Evolutionary conservation across 2,888 invertebrate species (phyloP), one percentile per base, ranked within the genome.

Genomic region (Torymus tubicola): DNA sequence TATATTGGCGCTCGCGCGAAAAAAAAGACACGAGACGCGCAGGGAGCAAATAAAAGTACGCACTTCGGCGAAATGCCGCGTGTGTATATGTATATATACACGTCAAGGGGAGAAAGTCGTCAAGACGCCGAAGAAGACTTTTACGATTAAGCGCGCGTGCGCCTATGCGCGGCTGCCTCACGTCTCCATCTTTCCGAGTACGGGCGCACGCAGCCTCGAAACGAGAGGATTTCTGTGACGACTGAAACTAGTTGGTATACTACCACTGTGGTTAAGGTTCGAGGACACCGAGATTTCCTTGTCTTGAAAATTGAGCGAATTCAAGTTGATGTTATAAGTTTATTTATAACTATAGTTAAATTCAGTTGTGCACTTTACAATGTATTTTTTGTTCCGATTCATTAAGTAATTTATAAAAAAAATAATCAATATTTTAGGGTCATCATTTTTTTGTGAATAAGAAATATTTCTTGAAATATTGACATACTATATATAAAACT

Each of bases 31-130:
- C 2, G 31, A 21, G 52, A 24, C 21, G n/a, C 1, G 52, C 52
- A 64, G 50, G 55, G 24, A 16, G 58, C 53, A n/a, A 71, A 64
- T 71, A 78, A 78, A 78, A 78, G 78, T 65, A 71, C 70, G 63
- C 69, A 76, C 69, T 69, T 13, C 57, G 70, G 63, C 42, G 78
- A 78, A 78, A 78, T 65, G 78, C 71, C 65, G 68, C 70, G 42
- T 53, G 13, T 63, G 50, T 74, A n/a, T 24, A 58, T n/a, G 42
- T 16, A n/a, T 42, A 58, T 16, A n/a, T 18, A 58, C 4, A 42
- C 12, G 18, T 8, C 55, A 24, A 11, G 21, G 21, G 75, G 4
- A 68, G 4, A 24, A 24, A 63, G 58, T 71, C 64, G 69, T 70
- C 77, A 77, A 65, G 53, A 53, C 70, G 42, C 31, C 31, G 21